These are phyloP conservation scores for Cyphomyrus discorhynchus DNA, from an alignment of 2,113 vertebrate genomes.

Conservation along the genomic window DNA sequence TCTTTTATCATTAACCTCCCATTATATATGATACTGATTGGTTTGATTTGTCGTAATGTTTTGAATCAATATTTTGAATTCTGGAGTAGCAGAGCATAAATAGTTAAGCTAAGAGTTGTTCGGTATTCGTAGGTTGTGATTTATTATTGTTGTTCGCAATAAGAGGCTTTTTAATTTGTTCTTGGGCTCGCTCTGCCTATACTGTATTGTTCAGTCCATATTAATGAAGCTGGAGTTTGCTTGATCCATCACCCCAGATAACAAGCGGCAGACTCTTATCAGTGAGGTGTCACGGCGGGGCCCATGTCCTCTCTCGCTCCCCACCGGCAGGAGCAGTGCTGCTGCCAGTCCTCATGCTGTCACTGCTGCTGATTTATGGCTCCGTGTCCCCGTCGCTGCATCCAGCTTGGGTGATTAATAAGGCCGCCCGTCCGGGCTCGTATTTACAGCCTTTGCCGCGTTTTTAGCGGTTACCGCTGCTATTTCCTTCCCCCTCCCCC, in stretches of 20 bases:
- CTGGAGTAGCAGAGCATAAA: background rate
- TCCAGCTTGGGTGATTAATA: constrained; percentile 18
- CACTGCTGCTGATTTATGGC: constrained; percentile 10
- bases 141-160: background rate
- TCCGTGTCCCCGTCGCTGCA: background rate
- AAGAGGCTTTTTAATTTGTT: background rate
- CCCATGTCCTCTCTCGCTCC: background rate
- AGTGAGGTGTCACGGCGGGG: constrained; percentile 8
- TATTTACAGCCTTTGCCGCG: constrained; percentile 11
- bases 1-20: background rate
- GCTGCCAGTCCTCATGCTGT: constrained; percentile 11
- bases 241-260: constrained; percentile 6
- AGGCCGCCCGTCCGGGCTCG: background rate
- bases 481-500: background rate
- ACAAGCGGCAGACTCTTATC: constrained; percentile 10
- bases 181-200: background rate
- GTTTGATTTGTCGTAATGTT: background rate
- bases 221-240: constrained; percentile 4
- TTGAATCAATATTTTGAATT: background rate
- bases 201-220: background rate
- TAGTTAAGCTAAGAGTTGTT: background rate
- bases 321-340: background rate
- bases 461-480: background rate
- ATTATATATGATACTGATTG: background rate
- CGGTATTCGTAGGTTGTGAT: background rate